These are phyloP conservation scores for Hylyphantes graminicola DNA, from an alignment of 1,140 invertebrate species.

Conservation along the genomic window DNA sequence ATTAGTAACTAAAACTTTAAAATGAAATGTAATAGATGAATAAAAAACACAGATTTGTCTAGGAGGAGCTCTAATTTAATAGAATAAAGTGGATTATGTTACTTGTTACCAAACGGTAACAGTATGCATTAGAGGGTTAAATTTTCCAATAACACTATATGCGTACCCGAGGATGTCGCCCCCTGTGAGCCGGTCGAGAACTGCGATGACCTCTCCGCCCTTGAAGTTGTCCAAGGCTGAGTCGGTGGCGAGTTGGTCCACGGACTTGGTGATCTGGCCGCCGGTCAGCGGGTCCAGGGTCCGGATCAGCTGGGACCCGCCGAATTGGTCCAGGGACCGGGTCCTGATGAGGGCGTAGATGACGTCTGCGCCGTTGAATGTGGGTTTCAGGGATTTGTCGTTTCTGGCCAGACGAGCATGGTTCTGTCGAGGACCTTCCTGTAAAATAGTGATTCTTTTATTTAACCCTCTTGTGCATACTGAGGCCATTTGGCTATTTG, in stretches of 20 bases:
- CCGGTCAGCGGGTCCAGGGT: conserved; percentile 31
- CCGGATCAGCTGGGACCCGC: conserved; percentile 44
- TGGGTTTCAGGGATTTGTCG: conserved; percentile 25
- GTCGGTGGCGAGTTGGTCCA: conserved; percentile 15
- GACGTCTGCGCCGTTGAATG: conserved; percentile 21
- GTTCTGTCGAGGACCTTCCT: conserved; percentile 40
- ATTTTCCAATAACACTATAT: too few relatives aligned
- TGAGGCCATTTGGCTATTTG: too few relatives aligned
- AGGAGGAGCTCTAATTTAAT: too few relatives aligned
- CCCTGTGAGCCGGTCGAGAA: conserved; percentile 20
- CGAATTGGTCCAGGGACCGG: conserved; percentile 35
- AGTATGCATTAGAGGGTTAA: too few relatives aligned
- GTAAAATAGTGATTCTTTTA: neutral
- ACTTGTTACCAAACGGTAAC: too few relatives aligned
- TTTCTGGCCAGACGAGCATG: conserved; percentile 23
- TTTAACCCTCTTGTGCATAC: too few relatives aligned
- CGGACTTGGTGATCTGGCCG: conserved; percentile 13
- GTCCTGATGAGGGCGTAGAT: conserved; percentile 7
- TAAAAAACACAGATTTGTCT: too few relatives aligned
- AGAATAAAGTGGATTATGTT: too few relatives aligned
- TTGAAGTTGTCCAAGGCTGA: conserved; percentile 26
- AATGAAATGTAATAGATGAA: too few relatives aligned
- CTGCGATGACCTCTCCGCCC: conserved; percentile 37
- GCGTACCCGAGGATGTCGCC: conserved; percentile 30
- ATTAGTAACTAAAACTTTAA: too few relatives aligned